phyloP scores from a whole-genome alignment of 2,797 vertebrate genomes.

The Coregonus suidteri region DNA sequence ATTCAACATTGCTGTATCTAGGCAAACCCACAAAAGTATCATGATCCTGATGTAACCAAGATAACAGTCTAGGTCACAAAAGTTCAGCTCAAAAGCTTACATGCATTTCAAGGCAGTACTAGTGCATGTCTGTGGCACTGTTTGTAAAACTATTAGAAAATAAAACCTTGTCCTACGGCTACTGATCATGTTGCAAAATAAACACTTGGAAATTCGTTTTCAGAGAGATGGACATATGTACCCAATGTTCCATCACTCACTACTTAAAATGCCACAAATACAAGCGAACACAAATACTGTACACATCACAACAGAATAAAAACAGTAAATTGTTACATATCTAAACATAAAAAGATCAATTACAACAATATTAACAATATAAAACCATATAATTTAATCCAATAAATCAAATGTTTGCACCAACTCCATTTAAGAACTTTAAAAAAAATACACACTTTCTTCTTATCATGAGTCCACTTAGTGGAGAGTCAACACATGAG shows the following conservation, averaged over 20 bases:
- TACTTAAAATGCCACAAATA: slow-evolving; percentile 15
- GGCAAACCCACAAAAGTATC: slow-evolving; percentile 20
- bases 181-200: slow-evolving; percentile 42
- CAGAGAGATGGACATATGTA: slow-evolving; percentile 26
- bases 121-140: slow-evolving; percentile 59
- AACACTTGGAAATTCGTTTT: slow-evolving; percentile 47
- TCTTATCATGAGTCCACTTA: slow-evolving; percentile 51
- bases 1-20: neutral
- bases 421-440: neutral
- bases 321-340: slow-evolving; percentile 34
- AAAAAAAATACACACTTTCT: slow-evolving; percentile 4
- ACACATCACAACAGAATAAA: slow-evolving; percentile 5
- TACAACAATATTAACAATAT: slow-evolving; percentile 56
- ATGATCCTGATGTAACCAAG: slow-evolving; percentile 4
- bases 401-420: slow-evolving; percentile 10
- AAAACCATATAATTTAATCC: slow-evolving; percentile 28
- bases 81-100: slow-evolving; percentile 30
- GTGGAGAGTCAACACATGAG: slow-evolving; percentile 28
- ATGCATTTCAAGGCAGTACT: slow-evolving; percentile 32
- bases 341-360: slow-evolving; percentile 28
- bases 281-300: slow-evolving; percentile 3
- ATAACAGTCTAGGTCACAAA: neutral
- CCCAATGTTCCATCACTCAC: slow-evolving; percentile 31
- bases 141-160: slow-evolving; percentile 8
- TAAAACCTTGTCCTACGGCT: slow-evolving; percentile 29